These are phyloP conservation scores for Sitta europaea DNA, from an alignment of 2,113 vertebrate species.

Conservation along the genomic window DNA sequence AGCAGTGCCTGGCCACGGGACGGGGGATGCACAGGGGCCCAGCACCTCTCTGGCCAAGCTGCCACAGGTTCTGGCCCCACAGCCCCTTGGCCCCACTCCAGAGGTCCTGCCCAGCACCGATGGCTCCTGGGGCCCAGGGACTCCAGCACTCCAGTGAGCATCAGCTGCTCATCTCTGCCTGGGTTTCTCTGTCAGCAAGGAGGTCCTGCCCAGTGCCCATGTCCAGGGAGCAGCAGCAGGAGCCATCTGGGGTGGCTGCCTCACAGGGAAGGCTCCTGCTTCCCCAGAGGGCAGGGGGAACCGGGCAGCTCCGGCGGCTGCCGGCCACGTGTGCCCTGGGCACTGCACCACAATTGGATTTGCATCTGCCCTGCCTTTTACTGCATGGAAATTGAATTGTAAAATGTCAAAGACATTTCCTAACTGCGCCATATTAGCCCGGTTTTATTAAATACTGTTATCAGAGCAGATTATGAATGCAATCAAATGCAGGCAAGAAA, in stretches of 20 bases:
- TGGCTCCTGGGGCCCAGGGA: not conserved
- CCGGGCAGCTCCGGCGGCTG: not conserved
- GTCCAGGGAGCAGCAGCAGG: not conserved
- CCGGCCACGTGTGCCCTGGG: not conserved
- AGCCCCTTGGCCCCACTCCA: not conserved
- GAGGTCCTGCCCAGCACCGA: fast-evolving
- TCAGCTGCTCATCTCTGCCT: not conserved
- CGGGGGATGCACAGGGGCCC: fast-evolving
- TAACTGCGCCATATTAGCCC: constrained; percentile 42
- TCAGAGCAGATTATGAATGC: constrained; percentile 60
- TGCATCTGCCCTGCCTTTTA: constrained; percentile 53
- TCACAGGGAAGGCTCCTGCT: not conserved
- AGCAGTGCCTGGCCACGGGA: fast-evolving
- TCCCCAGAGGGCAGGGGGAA: not conserved
- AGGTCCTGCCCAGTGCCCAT: not conserved
- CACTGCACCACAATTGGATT: constrained; percentile 51
- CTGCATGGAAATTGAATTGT: constrained; percentile 59
- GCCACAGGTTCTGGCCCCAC: fast-evolving
- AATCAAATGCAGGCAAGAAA: constrained; percentile 41
- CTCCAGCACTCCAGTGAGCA: not conserved
- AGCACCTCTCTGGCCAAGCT: not conserved
- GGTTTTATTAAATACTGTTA: constrained; percentile 62
- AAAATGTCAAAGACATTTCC: constrained; percentile 52
- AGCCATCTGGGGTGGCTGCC: not conserved
- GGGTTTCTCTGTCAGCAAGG: not conserved